phyloP scores from a whole-genome alignment of 2,888 invertebrate genomes.

The Drosophila bunnanda region DNA sequence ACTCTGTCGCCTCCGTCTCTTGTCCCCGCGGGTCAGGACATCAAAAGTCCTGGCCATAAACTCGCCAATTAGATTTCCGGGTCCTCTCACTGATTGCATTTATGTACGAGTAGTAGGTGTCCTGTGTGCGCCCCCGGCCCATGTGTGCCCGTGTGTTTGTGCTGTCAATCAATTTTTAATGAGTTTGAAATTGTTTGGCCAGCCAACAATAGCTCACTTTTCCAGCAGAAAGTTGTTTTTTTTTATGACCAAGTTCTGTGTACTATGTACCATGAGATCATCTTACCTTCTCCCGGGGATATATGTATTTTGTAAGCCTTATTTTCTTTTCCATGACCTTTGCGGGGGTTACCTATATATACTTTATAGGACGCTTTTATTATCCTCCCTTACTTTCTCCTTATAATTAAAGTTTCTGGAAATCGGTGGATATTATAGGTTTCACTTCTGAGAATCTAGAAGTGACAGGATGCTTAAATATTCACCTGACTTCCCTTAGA shows the following conservation, averaged over 20 bases:
- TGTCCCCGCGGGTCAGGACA: slow-evolving; percentile 43
- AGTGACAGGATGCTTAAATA: slow-evolving; percentile 8
- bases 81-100: slow-evolving; percentile 57
- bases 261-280: slow-evolving; percentile 12
- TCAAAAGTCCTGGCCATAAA: slow-evolving; percentile 76
- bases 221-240: slow-evolving; percentile 20
- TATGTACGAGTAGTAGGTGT: slow-evolving; percentile 31
- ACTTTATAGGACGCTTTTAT: background rate
- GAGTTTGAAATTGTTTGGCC: slow-evolving; percentile 79
- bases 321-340: background rate
- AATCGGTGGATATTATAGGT: background rate
- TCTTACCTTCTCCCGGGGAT: background rate
- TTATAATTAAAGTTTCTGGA: background rate
- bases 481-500: background rate
- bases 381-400: background rate
- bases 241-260: slow-evolving; percentile 7
- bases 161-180: slow-evolving; percentile 81
- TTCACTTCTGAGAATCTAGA: background rate
- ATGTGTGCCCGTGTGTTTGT: slow-evolving; percentile 8
- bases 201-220: slow-evolving; percentile 39
- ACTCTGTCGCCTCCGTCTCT: slow-evolving; percentile 9
- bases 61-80: slow-evolving; percentile 78
- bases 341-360: background rate
- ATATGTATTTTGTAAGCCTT: slow-evolving; percentile 4
- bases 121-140: slow-evolving; percentile 11